Base-by-base conservation (phyloP, 1,140 invertebrate species). In the Globodera rostochiensis region DNA sequence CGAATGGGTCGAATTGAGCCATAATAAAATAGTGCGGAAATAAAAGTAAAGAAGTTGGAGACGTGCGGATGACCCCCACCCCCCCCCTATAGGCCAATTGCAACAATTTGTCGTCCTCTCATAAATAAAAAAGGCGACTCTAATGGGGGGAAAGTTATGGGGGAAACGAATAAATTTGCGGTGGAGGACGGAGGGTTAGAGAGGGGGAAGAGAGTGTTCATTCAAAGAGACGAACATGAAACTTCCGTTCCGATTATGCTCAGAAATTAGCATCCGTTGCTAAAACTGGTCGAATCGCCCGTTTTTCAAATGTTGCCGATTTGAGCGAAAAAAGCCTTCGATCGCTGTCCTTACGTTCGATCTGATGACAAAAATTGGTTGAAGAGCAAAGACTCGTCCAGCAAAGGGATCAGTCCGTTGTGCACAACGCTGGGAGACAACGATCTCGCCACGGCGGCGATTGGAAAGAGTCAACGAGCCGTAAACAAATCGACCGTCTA, bases 401-500 rank as follows among this genome's bases (percentile, higher is more conserved):
- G 15, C 57, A 60, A 15, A 60, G 57, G 13, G 57, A 60, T 60
- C 57, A 53, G 50, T 53, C 8, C 50, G 50, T 53, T 53, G 50
- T 53, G 50, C 50, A 53, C 11, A 11, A 60, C 57, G 19, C 19
- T 60, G 15, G 19, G 57, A 60, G 57, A 60, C 57, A 60, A 60
- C 57, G 57, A 60, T 60, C 57, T 60, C 57, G 57, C 57, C 57
- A 60, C 57, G 57, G 69, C 69, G 69, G 25, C 11, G 6, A 36
- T n/a, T 21, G 66, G 66, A 8, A 19, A 19, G 69, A 71, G 25
- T 71, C 64, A 67, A 66, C 70, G 64, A 78, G 76, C 50, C 76
- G 76, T 78, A 47, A 78, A 78, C 49, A 36, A 78, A 78, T 78
- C 69, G 76, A 69, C 64, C 60, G 50, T 69, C 45, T 77, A n/a